Conservation (phyloP, 1,140 invertebrate genomes). For the Nylanderia fulva region DNA sequence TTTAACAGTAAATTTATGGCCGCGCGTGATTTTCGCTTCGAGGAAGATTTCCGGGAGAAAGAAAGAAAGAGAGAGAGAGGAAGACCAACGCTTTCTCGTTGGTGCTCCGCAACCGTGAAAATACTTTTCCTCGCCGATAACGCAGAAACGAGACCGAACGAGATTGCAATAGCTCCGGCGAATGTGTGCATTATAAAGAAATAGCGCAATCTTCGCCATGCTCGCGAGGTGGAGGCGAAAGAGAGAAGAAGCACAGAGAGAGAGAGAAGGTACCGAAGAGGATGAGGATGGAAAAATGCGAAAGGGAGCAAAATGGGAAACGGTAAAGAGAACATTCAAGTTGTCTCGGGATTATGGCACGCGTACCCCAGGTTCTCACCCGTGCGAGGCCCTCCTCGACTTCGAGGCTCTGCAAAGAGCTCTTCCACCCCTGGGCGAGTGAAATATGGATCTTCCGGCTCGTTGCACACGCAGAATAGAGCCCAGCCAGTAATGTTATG, state of each 20-base stretch:
- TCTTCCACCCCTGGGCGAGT: conserved; percentile 71
- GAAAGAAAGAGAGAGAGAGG: neutral
- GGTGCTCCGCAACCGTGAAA: conserved; percentile 68
- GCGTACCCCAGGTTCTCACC: conserved; percentile 33
- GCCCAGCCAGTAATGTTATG: conserved; percentile 72
- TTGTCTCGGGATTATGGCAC: conserved; percentile 42
- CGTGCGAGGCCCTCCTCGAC: neutral
- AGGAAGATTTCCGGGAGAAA: conserved; percentile 60
- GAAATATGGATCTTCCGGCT: conserved; percentile 84
- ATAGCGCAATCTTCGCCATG: conserved; percentile 74
- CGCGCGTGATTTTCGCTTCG: conserved; percentile 69
- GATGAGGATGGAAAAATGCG: conserved; percentile 23
- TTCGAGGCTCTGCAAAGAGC: conserved; percentile 37
- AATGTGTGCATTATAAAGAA: conserved; percentile 77
- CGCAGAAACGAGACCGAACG: conserved; percentile 72
- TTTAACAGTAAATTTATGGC: conserved; percentile 74
- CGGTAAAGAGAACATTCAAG: conserved; percentile 42
- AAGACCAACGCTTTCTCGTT: neutral
- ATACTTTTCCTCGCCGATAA: conserved; percentile 78
- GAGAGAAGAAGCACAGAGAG: neutral
- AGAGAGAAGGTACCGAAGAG: neutral
- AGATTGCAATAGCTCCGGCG: conserved; percentile 72
- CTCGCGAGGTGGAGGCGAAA: neutral
- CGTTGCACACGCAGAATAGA: conserved; percentile 82
- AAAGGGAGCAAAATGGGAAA: conserved; percentile 22